These are phyloP conservation scores for Lithophane leautieri DNA, from an alignment of 2,888 invertebrate genomes.

Conservation along the genomic window DNA sequence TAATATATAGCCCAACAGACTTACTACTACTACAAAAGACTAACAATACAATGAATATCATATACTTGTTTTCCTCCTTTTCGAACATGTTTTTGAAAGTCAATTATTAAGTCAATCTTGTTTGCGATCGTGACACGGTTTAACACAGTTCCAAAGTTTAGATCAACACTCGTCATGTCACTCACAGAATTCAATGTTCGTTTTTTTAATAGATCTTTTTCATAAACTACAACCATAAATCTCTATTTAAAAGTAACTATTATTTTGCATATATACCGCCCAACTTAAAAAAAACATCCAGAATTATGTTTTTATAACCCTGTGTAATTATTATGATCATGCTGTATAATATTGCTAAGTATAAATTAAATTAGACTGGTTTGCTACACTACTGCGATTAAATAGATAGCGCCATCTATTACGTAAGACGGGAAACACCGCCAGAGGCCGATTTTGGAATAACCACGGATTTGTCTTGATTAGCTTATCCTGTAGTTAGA, in stretches of 20 bases:
- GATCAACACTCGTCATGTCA: neutral
- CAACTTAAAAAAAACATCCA: neutral
- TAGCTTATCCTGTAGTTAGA: conserved; percentile 9
- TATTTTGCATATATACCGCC: neutral
- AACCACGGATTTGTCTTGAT: conserved; percentile 12
- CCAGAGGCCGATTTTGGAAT: conserved; percentile 4
- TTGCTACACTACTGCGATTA: neutral
- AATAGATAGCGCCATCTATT: conserved; percentile 41
- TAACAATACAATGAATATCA: neutral
- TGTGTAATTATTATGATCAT: neutral
- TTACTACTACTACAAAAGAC: too few relatives aligned
- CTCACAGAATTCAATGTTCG: neutral
- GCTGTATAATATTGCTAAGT: neutral
- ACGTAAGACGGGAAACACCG: conserved; percentile 3
- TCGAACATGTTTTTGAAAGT: neutral
- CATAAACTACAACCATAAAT: neutral
- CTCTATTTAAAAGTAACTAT: neutral
- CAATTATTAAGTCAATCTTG: neutral
- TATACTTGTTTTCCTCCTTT: neutral
- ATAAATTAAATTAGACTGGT: neutral
- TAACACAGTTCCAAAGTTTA: neutral
- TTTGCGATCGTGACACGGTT: neutral
- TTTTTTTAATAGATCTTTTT: neutral
- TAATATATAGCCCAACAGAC: too few relatives aligned
- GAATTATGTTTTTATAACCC: neutral